phyloP scores from a whole-genome alignment of 2,888 invertebrate species.

The Chrysolina haemoptera region DNA sequence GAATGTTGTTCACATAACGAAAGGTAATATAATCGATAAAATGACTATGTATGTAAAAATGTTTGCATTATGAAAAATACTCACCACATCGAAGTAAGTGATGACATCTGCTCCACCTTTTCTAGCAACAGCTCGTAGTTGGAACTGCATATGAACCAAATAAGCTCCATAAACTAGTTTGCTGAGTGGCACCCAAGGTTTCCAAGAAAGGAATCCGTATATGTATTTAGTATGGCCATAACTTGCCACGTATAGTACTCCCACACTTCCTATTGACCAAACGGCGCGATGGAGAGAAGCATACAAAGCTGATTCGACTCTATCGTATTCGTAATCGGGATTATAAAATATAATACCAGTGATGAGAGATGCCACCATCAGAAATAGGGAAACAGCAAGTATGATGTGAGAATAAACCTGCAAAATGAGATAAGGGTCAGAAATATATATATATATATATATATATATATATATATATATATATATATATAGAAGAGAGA shows the following conservation, averaged over 20 bases:
- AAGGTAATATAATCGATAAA: too few relatives aligned
- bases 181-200: constrained; percentile 74
- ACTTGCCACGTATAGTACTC: constrained; percentile 72
- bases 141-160: constrained; percentile 73
- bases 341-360: constrained; percentile 72
- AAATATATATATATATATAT: too few relatives aligned
- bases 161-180: constrained; percentile 76
- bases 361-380: constrained; percentile 71
- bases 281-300: constrained; percentile 73
- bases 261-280: constrained; percentile 72
- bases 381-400: constrained; percentile 65
- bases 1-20: too few relatives aligned
- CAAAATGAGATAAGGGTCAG: neutral
- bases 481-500: too few relatives aligned
- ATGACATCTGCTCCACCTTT: constrained; percentile 70
- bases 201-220: constrained; percentile 73
- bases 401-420: constrained; percentile 54
- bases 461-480: too few relatives aligned
- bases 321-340: constrained; percentile 70
- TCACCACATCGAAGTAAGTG: constrained; percentile 66
- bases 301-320: constrained; percentile 73
- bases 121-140: constrained; percentile 71
- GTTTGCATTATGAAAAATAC: constrained; percentile 44
- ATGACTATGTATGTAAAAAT: too few relatives aligned
- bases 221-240: constrained; percentile 69